A percentile compares a stretch with the other conserved stretches of the same genome.
phyloP scores from a whole-genome alignment of 2,113 vertebrate genomes.

The Galbula dea region DNA sequence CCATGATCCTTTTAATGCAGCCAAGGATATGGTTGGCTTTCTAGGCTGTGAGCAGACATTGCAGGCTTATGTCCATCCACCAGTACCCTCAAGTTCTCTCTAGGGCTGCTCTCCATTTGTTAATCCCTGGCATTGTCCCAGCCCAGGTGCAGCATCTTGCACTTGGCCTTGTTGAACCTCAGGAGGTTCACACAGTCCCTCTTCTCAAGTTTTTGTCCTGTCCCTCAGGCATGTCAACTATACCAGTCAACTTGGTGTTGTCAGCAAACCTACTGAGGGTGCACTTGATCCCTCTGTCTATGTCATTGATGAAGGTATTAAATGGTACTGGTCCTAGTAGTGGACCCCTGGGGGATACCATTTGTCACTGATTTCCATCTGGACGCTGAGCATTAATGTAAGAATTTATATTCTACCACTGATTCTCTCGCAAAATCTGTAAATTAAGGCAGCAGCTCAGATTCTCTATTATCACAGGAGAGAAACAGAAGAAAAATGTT shows the following conservation, averaged over 20 bases:
- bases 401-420: not conserved
- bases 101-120: not conserved
- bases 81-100: not conserved
- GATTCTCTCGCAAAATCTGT: not conserved
- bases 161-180: not conserved
- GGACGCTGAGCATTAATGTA: not conserved
- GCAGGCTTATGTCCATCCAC: not conserved
- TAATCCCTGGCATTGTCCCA: not conserved
- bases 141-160: not conserved
- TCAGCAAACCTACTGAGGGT: not conserved
- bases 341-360: not conserved
- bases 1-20: not conserved
- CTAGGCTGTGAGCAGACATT: accelerated
- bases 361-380: not conserved
- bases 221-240: too few species aligned
- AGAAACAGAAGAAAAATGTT: not conserved
- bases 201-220: not conserved
- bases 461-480: not conserved
- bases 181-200: not conserved
- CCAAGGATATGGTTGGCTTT: accelerated
- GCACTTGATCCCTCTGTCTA: not conserved
- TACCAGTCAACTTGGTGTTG: not conserved
- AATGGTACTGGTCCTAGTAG: not conserved
- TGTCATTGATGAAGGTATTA: not conserved
- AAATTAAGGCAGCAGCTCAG: not conserved